Percentiles rank a stretch among this genome's conserved stretches.
Conservation (phyloP, 2,888 invertebrate genomes). For the Zygogramma bicolorata region DNA sequence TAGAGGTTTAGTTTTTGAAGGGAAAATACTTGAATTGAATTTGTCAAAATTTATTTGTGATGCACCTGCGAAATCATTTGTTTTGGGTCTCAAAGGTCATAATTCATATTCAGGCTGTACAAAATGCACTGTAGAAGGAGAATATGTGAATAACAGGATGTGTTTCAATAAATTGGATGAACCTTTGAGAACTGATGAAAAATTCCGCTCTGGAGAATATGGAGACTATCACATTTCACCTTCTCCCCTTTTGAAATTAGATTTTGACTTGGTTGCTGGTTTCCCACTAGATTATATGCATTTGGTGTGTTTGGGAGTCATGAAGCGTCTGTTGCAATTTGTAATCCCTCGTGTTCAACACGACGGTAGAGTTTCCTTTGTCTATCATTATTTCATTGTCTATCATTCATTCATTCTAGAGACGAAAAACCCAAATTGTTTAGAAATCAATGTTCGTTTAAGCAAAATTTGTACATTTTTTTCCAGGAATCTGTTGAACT, state of each 20-base stretch:
- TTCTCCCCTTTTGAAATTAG: neutral
- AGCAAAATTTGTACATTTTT: too few species aligned
- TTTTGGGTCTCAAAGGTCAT: neutral
- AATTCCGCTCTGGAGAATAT: slow-evolving; percentile 6
- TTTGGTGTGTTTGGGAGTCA: too few species aligned
- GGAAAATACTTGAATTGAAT: slow-evolving; percentile 2
- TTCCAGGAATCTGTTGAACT: too few species aligned
- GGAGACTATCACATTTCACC: slow-evolving; percentile 2
- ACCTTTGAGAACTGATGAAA: neutral
- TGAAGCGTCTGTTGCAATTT: neutral
- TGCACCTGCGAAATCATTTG: neutral
- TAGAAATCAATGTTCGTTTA: too few species aligned
- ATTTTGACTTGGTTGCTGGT: slow-evolving; percentile 1
- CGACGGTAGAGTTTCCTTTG: too few species aligned
- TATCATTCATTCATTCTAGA: too few species aligned
- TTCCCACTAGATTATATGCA: too few species aligned
- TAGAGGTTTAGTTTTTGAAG: slow-evolving; percentile 2
- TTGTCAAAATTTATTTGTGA: slow-evolving; percentile 1
- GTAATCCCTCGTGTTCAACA: too few species aligned
- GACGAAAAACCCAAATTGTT: too few species aligned
- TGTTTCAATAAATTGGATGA: neutral
- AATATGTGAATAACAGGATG: slow-evolving; percentile 3
- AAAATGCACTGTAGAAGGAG: slow-evolving; percentile 3
- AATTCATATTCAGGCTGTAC: slow-evolving; percentile 6
- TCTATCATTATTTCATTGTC: too few species aligned